Conservation (phyloP, 2,113 vertebrate species). For the Cryptotis parvus region DNA sequence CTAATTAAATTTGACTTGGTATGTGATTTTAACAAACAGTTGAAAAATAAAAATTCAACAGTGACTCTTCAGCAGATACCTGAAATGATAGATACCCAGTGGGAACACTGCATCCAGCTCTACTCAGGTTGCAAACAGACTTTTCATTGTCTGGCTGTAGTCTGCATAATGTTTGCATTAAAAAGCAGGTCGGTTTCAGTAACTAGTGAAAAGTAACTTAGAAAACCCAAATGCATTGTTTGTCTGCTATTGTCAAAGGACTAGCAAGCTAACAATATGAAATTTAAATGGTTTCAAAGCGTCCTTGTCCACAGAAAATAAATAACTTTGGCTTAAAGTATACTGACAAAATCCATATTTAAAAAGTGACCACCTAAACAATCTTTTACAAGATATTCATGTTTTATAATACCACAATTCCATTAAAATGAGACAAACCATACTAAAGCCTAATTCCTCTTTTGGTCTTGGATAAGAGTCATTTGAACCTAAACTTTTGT, state of each 20-base stretch:
- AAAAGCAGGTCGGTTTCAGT: slow-evolving; percentile 54
- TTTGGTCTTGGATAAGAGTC: neutral
- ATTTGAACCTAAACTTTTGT: neutral
- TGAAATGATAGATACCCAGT: slow-evolving; percentile 70
- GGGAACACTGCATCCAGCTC: slow-evolving; percentile 71
- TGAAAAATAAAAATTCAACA: slow-evolving; percentile 76
- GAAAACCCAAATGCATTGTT: slow-evolving; percentile 64
- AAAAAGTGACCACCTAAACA: neutral
- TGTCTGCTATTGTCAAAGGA: slow-evolving; percentile 67
- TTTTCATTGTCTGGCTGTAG: slow-evolving; percentile 76
- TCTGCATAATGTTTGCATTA: slow-evolving; percentile 76
- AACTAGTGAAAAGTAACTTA: slow-evolving; percentile 32
- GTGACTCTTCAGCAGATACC: slow-evolving; percentile 70
- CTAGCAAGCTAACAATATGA: slow-evolving; percentile 59
- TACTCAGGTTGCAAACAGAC: slow-evolving; percentile 66
- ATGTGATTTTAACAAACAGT: slow-evolving; percentile 78
- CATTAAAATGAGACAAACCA: neutral
- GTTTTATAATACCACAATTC: neutral
- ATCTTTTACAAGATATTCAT: neutral
- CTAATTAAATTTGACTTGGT: slow-evolving; percentile 81
- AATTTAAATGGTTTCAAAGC: slow-evolving; percentile 54
- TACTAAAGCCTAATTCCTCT: neutral
- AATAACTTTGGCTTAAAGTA: slow-evolving; percentile 31
- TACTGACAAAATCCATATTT: neutral
- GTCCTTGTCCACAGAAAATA: slow-evolving; percentile 55